These are phyloP conservation scores for Xestia rhomboidea DNA, from an alignment of 2,888 invertebrate species.

Conservation along the genomic window DNA sequence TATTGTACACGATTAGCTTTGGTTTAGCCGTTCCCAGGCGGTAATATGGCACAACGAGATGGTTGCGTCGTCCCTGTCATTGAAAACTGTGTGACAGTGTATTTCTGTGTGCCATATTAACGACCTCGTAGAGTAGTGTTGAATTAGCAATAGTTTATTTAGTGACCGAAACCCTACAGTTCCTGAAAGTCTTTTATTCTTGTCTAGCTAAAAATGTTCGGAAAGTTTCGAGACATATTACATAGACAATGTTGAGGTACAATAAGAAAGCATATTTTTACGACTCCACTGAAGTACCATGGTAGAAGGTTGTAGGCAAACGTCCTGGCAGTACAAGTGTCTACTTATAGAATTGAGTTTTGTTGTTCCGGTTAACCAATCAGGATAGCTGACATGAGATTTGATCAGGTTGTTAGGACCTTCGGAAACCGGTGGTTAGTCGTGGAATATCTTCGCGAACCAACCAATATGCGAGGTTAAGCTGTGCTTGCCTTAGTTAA, in stretches of 20 bases:
- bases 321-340: neutral
- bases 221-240: neutral
- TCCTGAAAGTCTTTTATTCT: neutral
- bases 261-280: neutral
- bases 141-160: neutral
- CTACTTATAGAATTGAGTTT: neutral
- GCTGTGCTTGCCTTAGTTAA: neutral
- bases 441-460: neutral
- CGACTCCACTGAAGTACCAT: neutral
- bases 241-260: neutral
- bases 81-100: no score
- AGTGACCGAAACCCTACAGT: no score
- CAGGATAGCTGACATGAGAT: neutral
- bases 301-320: neutral
- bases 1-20: slow-evolving; percentile 3
- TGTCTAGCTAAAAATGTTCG: neutral
- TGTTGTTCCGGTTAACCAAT: neutral
- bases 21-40: neutral
- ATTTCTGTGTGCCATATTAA: neutral
- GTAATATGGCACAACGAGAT: neutral
- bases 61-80: neutral
- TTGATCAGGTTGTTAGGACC: neutral
- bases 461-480: neutral
- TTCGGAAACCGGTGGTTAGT: neutral
- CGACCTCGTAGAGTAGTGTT: neutral